Percentiles rank a stretch among this genome's conserved stretches.
These are phyloP conservation scores for Actinemys pallida DNA, from an alignment of 2,113 vertebrate species.

Conservation along the genomic window DNA sequence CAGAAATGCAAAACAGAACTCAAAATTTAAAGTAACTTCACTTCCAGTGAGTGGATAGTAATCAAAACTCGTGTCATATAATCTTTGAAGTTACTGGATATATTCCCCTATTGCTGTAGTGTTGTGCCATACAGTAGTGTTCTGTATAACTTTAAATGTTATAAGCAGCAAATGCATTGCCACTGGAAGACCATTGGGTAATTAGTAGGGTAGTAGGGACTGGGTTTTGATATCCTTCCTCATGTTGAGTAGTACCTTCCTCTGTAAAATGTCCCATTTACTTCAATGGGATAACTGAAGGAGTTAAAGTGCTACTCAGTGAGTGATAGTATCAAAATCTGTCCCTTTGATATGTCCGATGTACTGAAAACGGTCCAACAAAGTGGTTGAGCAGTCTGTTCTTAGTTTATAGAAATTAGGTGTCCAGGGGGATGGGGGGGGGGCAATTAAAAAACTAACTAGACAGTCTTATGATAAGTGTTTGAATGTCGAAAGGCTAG, in stretches of 20 bases:
- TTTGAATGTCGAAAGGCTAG: not conserved
- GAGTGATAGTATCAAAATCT: not conserved
- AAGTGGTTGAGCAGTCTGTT: not conserved
- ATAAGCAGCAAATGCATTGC: not conserved
- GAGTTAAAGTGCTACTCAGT: not conserved
- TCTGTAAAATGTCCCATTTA: not conserved
- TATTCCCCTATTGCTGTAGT: not conserved
- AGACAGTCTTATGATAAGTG: not conserved
- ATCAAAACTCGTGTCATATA: not conserved
- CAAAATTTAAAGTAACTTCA: not conserved
- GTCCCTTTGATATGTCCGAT: not conserved
- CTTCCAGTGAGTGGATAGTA: not conserved
- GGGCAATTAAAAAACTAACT: no score
- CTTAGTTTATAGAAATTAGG: rapidly evolving
- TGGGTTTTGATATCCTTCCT: not conserved
- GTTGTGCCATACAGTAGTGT: not conserved
- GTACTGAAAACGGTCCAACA: not conserved
- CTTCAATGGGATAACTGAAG: not conserved
- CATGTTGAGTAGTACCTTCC: not conserved
- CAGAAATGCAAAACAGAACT: no score
- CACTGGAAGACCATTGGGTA: not conserved
- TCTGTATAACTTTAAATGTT: not conserved
- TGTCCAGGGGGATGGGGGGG: not conserved
- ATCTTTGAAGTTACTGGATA: not conserved
- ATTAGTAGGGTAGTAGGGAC: not conserved